phyloP scores from a whole-genome alignment of 2,888 invertebrate genomes.

The Scaeva pyrastri region DNA sequence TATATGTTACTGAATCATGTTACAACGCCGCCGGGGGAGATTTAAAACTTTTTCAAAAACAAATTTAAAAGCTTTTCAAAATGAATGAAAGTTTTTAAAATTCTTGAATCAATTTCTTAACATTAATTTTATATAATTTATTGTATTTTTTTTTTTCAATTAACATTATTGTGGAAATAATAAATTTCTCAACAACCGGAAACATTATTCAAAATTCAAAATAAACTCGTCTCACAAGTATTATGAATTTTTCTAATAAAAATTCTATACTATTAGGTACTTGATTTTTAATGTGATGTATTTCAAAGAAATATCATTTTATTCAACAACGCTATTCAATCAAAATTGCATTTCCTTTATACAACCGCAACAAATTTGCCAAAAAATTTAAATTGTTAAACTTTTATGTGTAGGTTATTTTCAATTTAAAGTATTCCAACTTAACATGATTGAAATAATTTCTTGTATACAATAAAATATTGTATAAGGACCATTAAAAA shows the following conservation, averaged over 20 bases:
- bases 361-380: not conserved
- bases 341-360: not conserved
- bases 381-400: not conserved
- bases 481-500: conserved; percentile 23
- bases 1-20: too few relatives aligned
- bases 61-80: too few relatives aligned
- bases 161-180: too few relatives aligned
- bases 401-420: not conserved
- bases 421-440: not conserved
- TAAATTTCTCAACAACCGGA: not conserved
- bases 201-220: not conserved
- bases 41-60: too few relatives aligned
- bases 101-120: too few relatives aligned
- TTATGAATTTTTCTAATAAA: not conserved
- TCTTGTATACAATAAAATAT: conserved; percentile 12
- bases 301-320: not conserved
- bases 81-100: too few relatives aligned
- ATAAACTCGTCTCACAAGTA: not conserved
- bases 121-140: too few relatives aligned
- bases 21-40: too few relatives aligned
- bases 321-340: not conserved
- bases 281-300: not conserved
- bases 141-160: too few relatives aligned
- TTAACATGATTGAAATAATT: not conserved
- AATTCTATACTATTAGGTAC: not conserved